A percentile compares a stretch with the other conserved stretches of the same genome.
Conservation (phyloP, 2,888 invertebrate species). For the Trichacis sp. region DNA sequence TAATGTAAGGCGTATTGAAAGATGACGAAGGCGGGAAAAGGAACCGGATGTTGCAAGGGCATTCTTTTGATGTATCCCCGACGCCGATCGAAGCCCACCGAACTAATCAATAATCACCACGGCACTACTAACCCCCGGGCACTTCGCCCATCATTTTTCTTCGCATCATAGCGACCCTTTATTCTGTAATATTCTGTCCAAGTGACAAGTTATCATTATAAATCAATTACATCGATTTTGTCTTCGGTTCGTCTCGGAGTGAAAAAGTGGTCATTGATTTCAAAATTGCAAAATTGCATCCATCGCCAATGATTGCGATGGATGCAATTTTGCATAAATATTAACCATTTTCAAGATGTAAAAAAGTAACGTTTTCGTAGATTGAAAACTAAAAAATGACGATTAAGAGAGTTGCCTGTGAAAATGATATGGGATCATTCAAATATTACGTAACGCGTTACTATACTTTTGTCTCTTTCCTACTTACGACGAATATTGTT, state of each 20-base stretch:
- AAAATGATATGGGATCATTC: no score
- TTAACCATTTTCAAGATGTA: no score
- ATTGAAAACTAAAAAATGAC: no score
- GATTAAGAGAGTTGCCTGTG: no score
- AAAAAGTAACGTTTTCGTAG: no score
- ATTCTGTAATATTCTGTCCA: conserved; percentile 12
- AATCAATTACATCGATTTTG: conserved; percentile 37
- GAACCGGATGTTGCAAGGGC: conserved; percentile 44
- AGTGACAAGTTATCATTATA: conserved; percentile 38
- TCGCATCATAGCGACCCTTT: neutral
- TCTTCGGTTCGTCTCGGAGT: no score
- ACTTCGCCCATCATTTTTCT: conserved; percentile 63
- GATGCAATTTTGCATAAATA: no score
- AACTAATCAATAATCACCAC: conserved; percentile 68
- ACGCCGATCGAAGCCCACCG: conserved; percentile 64
- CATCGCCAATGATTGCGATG: no score
- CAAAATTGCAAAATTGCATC: no score
- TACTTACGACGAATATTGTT: no score
- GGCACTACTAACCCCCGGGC: conserved; percentile 57
- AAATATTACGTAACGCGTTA: no score
- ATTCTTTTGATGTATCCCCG: conserved; percentile 66
- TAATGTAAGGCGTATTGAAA: conserved; percentile 35
- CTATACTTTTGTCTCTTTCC: no score
- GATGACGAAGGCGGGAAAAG: conserved; percentile 45
- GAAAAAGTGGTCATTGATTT: neutral